Evolutionary conservation across 2,797 vertebrate genomes (phyloP).

Genomic region (Falco biarmicus): DNA sequence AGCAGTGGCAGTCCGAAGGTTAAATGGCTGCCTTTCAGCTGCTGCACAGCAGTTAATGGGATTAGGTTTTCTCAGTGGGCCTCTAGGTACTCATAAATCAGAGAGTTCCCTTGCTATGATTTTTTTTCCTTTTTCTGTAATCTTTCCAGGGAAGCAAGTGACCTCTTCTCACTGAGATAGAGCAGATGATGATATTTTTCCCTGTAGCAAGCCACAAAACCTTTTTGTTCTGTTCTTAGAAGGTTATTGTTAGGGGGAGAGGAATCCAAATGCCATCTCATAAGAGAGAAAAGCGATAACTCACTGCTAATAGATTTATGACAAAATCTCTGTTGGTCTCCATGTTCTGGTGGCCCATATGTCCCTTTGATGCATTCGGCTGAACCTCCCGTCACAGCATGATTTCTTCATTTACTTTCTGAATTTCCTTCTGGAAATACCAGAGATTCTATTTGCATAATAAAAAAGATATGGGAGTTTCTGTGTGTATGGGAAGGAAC

Average conservation of each 20-base stretch:
- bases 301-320: not conserved
- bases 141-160: constrained; percentile 14
- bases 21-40: constrained; percentile 37
- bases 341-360: not conserved
- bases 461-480: not conserved
- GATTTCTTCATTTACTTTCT: not conserved
- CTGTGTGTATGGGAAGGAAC: not conserved
- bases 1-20: constrained; percentile 28
- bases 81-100: constrained; percentile 4
- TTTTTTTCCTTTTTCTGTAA: constrained; percentile 27
- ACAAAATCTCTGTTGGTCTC: not conserved
- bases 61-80: constrained; percentile 18
- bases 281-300: not conserved
- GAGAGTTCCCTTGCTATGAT: not conserved
- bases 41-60: not conserved
- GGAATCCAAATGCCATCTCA: not conserved
- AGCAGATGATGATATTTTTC: not conserved
- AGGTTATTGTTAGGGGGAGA: not conserved
- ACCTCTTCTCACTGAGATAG: not conserved
- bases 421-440: not conserved
- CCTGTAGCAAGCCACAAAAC: not conserved
- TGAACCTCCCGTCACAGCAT: not conserved
- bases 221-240: not conserved
- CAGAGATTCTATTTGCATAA: not conserved
- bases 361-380: not conserved